phyloP scores from a whole-genome alignment of 2,888 invertebrate species.

The Ellobium chinense region DNA sequence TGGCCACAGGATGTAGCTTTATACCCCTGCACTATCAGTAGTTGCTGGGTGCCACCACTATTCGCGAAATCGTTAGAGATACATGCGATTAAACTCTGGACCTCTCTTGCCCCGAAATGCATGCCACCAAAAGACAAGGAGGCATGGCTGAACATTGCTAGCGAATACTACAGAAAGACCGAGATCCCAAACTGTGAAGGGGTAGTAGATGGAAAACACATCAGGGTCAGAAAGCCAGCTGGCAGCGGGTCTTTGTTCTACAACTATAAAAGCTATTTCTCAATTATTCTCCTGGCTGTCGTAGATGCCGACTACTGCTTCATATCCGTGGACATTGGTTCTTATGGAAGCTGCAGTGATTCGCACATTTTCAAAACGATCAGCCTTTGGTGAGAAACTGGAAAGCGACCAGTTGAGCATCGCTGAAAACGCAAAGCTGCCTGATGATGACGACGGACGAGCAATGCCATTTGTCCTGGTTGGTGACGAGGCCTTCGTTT shows the following conservation, averaged over 20 bases:
- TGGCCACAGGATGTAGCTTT: background rate
- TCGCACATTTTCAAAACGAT: background rate
- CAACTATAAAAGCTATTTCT: conserved; percentile 4
- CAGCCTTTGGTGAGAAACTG: background rate
- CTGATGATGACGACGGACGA: background rate
- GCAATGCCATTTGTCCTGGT: background rate
- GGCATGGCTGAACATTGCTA: background rate
- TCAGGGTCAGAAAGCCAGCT: background rate
- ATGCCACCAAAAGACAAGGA: background rate
- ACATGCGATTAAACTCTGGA: background rate
- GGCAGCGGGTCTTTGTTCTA: conserved; percentile 10
- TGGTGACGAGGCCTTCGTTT: background rate
- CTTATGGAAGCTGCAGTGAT: conserved; percentile 9
- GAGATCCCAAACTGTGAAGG: background rate
- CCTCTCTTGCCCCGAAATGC: background rate
- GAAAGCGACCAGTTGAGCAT: background rate
- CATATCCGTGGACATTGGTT: background rate
- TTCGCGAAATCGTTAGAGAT: background rate
- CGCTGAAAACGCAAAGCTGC: background rate
- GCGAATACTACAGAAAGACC: background rate
- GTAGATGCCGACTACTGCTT: conserved; percentile 1
- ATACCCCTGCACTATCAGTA: background rate
- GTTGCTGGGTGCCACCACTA: background rate
- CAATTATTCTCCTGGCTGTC: background rate
- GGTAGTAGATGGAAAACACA: background rate